Base-by-base conservation (phyloP, 2,113 vertebrate genomes). In the Atlantisia rogersi region DNA sequence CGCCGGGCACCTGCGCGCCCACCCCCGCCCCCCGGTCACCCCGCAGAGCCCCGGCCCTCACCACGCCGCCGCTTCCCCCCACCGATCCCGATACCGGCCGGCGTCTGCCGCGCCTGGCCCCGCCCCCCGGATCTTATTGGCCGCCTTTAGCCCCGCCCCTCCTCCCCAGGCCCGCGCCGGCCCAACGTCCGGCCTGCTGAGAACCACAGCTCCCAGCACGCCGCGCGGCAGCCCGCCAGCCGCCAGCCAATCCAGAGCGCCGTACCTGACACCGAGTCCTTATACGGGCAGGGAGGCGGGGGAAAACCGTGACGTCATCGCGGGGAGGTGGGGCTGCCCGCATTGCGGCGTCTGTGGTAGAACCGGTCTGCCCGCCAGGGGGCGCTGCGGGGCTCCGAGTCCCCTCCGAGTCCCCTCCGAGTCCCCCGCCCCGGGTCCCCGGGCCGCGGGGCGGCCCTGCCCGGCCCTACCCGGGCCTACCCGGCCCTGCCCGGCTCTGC, bases 151-250 rank as follows among this genome's bases (percentile, higher is more conserved):
- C 73, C 28, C 50, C 82, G 82, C 94, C 93, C 28, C 32, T 19
- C 21, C 7, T 0, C 12, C 13, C 2, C 1, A 0, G 10, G 10
- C 12, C 2, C 8, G 16, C 6, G 4, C 29, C 5, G 4, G 2
- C 19, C 1, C 5, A 15, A 26, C 25, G 52, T 53, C 52, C 52
- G 25, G 53, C 26, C 15, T 4, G 11, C 1, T 15, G 9, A 18
- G 40, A 67, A 94, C 95, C 31, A 88, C 93, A 75, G 4, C 76
- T 86, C 93, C 95, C 87, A 62, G 81, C 52, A 29, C 9, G 5
- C 83, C 14, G 10, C n/a, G 74, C 86, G 65, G 31, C 19, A 35
- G 7, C 39, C 15, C 48, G 1, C 28, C 15, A 5, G 1, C 10
- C 17, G 0, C 6, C 64, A 25, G 39, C 90, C 95, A 94, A 94